Evolutionary conservation across 1,140 invertebrate genomes (phyloP), one percentile per base, ranked within the genome.

Genomic region (Lethrus apterus): DNA sequence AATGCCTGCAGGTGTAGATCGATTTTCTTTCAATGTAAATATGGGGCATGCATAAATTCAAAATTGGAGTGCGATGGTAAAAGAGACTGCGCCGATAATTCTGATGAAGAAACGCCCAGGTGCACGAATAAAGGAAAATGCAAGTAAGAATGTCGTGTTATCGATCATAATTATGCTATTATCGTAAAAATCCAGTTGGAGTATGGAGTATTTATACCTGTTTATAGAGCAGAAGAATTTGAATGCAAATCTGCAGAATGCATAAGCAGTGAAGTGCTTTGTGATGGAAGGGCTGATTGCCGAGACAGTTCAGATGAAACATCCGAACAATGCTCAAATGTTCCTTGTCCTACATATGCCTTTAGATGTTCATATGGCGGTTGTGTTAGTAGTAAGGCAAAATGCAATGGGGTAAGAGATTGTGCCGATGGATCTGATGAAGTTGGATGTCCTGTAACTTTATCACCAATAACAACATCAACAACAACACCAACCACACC

Each of bases 401-500:
- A 60, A 13, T 83, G 80, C 53, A 71, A 88, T 60, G 72, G 73
- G 0, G 54, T 65, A 2, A 59, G 60, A 23, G 75, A 88, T 42
- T 89, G 84, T 59, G 46, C 66, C 0, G 81, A 86, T 54, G 73
- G 74, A 8, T 83, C 83, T 2, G 88, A 91, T 61, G 87, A 84
- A 50, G 30, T 13, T 2, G 23, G 23, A 1, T 48, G 46, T 18
- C 1, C 2, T 2, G 9, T n/a, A 11, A 41, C 36, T 20, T 5
- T 18, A 5, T 2, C 4, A 7, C 17, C 45, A 19, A 2, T 29
- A 26, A 19, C 26, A 29, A 29, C 11, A 8, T 7, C 26, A 2
- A 29, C 29, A 4, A 3, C 34, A 15, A 17, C 18, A 10, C n/a
- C 18, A 26, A 5, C 11, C 1, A 9, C 32, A 21, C 14, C 44